These are phyloP conservation scores for pig (Sus scrofa) DNA, from an alignment of 2,113 vertebrate genomes.

Conservation along the genomic window T2T-Sscrofa CM000824.6:209957501-209958000, in stretches of 20 bases:
- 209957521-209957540: neutral
- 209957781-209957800: neutral
- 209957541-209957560: neutral
- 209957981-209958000: neutral
- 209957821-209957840: neutral
- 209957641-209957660: neutral
- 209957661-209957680: neutral
- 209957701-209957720: neutral
- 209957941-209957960: neutral
- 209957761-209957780: neutral
- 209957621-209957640: neutral
- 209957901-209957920: neutral
- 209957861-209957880: neutral
- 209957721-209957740: neutral
- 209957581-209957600: neutral
- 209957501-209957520: neutral
- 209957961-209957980: neutral
- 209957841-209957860: neutral
- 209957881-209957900: neutral
- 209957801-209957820: neutral
- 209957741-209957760: neutral
- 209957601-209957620: conserved; percentile 10
- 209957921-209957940: neutral
- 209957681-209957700: neutral
- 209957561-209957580: neutral